These are phyloP conservation scores for Chloroceryle inda DNA, from an alignment of 2,797 vertebrate species.

Conservation along the genomic window DNA sequence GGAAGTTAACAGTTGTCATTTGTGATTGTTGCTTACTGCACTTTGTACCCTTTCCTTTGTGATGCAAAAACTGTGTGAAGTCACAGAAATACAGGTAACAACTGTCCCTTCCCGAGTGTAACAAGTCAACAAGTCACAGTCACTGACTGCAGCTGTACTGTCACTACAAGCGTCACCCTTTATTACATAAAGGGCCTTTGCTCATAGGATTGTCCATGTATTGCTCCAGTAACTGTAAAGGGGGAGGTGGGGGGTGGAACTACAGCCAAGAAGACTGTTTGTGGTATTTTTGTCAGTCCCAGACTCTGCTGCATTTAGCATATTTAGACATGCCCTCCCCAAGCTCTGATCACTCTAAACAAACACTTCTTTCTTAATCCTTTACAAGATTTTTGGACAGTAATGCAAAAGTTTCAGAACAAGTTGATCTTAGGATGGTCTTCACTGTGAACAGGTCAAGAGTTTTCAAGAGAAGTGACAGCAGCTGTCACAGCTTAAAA, in stretches of 20 bases:
- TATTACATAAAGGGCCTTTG: background rate
- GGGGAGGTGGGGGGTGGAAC: too few relatives aligned
- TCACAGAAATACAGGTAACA: background rate
- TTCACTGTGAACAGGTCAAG: background rate
- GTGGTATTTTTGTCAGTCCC: background rate
- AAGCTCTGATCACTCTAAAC: background rate
- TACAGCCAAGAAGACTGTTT: background rate
- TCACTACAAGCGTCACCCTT: background rate
- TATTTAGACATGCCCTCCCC: background rate
- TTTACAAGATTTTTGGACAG: background rate
- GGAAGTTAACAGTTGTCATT: background rate
- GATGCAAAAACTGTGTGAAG: background rate
- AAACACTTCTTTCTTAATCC: background rate
- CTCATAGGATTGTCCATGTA: background rate
- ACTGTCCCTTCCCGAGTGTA: background rate
- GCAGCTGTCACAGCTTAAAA: background rate
- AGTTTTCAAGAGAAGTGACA: background rate
- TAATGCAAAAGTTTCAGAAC: background rate
- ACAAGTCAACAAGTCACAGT: background rate
- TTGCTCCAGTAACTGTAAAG: background rate
- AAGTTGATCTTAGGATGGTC: background rate
- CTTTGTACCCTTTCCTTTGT: background rate
- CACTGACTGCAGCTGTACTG: background rate
- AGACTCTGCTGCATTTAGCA: background rate
- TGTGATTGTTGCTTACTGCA: background rate